A percentile compares a stretch with the other conserved stretches of the same genome.
phyloP scores from a whole-genome alignment of 2,113 vertebrate genomes.

The Xenus cinereus region DNA sequence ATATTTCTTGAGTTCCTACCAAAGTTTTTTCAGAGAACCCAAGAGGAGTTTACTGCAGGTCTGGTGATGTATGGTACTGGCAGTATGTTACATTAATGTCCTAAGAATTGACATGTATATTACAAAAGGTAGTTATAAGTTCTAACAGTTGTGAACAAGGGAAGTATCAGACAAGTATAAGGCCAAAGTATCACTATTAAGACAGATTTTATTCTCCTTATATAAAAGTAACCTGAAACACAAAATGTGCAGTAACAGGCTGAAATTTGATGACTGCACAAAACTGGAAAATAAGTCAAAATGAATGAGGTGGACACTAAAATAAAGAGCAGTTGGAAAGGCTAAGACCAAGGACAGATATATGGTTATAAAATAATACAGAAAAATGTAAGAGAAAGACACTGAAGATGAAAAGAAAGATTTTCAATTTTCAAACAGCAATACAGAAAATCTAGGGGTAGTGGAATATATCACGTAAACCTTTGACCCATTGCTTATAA shows the following conservation, averaged over 20 bases:
- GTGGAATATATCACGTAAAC: conserved; percentile 11
- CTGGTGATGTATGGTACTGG: conserved; percentile 13
- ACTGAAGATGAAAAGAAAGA: conserved; percentile 41
- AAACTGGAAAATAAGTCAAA: conserved; percentile 65
- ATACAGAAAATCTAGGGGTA: conserved; percentile 29
- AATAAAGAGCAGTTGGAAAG: conserved; percentile 54
- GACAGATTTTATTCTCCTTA: conserved; percentile 48
- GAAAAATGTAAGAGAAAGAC: conserved; percentile 60
- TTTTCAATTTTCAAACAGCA: conserved; percentile 50
- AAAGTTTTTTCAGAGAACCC: background rate
- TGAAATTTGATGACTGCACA: conserved; percentile 66
- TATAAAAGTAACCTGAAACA: conserved; percentile 43
- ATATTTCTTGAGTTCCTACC: background rate
- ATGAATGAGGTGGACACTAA: conserved; percentile 42
- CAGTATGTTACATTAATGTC: conserved; percentile 34
- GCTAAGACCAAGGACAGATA: conserved; percentile 59
- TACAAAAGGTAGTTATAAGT: conserved; percentile 36
- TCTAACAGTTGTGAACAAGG: background rate
- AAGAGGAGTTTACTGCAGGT: background rate
- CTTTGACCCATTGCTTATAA: conserved; percentile 40
- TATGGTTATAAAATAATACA: conserved; percentile 58
- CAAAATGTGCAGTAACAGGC: conserved; percentile 36
- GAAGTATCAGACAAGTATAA: conserved; percentile 32
- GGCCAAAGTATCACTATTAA: conserved; percentile 55
- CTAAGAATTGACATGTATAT: conserved; percentile 41